phyloP scores from a whole-genome alignment of 2,113 vertebrate species.

The Gallinago paraguaiae region DNA sequence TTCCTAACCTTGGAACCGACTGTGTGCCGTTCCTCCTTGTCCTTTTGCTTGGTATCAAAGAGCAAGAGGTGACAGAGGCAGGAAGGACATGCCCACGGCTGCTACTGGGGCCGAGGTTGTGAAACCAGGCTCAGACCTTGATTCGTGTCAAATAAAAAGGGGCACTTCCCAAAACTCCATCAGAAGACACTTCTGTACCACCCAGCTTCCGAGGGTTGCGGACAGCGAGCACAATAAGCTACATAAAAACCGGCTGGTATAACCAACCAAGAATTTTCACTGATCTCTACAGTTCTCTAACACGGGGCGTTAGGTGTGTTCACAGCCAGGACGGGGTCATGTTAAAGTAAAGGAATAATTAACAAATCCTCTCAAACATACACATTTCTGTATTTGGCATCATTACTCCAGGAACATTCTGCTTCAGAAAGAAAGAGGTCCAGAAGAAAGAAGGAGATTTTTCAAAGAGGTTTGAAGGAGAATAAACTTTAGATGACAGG shows the following conservation, averaged over 20 bases:
- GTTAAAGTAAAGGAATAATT: background rate
- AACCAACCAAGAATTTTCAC: background rate
- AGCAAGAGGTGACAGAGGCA: background rate
- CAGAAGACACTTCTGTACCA: background rate
- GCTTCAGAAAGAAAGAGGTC: background rate
- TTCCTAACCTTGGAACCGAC: background rate
- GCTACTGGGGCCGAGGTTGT: background rate
- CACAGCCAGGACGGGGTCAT: background rate
- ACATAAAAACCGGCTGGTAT: background rate
- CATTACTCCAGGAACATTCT: background rate
- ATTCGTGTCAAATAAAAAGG: background rate
- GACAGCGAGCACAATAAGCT: background rate
- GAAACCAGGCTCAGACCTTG: background rate
- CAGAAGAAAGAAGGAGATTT: background rate
- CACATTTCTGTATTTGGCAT: background rate
- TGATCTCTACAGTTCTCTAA: background rate
- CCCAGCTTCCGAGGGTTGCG: background rate
- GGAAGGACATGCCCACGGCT: background rate
- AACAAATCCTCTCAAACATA: background rate
- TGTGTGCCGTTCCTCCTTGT: background rate
- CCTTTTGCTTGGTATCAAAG: no score
- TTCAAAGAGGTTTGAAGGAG: constrained; percentile 26
- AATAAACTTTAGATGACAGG: constrained; percentile 13
- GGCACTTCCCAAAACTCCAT: background rate
- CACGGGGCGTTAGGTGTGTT: background rate